phyloP scores from a whole-genome alignment of 2,888 invertebrate species.

The Hanleya hanleyi region DNA sequence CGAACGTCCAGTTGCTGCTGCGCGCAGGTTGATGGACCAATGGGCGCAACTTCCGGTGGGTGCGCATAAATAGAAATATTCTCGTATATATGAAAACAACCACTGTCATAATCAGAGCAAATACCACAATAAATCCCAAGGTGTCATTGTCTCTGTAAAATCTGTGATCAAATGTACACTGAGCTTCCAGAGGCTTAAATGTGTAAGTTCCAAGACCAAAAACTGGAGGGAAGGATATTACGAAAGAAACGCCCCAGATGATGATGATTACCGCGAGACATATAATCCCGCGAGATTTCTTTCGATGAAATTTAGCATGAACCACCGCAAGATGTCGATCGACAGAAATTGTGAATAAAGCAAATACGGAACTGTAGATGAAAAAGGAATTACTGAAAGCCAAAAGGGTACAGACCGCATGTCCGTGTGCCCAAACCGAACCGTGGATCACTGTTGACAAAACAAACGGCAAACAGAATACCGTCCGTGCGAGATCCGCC shows the following conservation, averaged over 20 bases:
- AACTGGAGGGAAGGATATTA: conserved; percentile 65
- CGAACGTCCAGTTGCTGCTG: conserved; percentile 67
- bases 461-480: conserved; percentile 66
- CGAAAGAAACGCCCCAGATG: conserved; percentile 60
- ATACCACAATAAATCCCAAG: conserved; percentile 61
- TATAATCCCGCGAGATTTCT: conserved; percentile 54
- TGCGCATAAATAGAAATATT: conserved; percentile 60
- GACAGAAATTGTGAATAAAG: conserved; percentile 57
- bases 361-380: conserved; percentile 58
- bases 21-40: conserved; percentile 58
- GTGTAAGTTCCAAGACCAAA: conserved; percentile 62
- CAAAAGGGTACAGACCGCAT: conserved; percentile 57
- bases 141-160: conserved; percentile 65
- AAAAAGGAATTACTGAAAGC: conserved; percentile 68
- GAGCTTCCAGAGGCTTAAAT: conserved; percentile 60
- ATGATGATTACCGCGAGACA: conserved; percentile 55
- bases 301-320: conserved; percentile 54
- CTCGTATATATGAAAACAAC: conserved; percentile 58
- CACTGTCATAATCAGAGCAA: conserved; percentile 49
- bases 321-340: conserved; percentile 62
- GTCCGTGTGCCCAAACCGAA: conserved; percentile 61
- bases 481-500: conserved; percentile 59
- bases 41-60: conserved; percentile 65
- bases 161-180: conserved; percentile 63
- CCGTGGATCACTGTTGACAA: conserved; percentile 59